Conservation (phyloP, 2,797 vertebrate genomes). For the Darevskia mixta region DNA sequence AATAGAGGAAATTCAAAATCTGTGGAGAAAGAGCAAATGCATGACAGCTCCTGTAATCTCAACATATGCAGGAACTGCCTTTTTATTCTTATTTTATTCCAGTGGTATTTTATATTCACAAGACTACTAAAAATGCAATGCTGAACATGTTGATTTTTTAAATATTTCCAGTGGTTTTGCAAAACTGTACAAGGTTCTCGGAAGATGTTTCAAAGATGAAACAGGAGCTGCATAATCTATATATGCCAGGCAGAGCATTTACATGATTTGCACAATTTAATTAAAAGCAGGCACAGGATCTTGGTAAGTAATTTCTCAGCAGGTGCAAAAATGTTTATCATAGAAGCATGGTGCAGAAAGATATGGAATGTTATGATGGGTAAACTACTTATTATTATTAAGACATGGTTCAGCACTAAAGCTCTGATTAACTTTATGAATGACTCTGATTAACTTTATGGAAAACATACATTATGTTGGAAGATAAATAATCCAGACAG, state of each 20-base stretch:
- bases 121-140: background rate
- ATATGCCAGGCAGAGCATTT: background rate
- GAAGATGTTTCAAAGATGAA: background rate
- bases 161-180: background rate
- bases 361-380: background rate
- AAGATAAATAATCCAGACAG: background rate
- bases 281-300: background rate
- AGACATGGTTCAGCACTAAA: background rate
- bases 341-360: background rate
- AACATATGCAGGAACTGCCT: background rate
- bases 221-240: background rate
- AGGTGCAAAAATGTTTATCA: background rate
- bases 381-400: background rate
- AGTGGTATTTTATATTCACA: background rate
- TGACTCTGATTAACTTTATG: background rate
- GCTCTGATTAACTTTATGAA: background rate
- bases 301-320: background rate
- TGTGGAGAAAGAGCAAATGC: background rate
- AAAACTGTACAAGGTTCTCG: background rate
- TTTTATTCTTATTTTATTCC: background rate
- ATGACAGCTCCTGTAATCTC: background rate
- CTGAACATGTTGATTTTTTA: background rate
- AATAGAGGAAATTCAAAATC: conserved; percentile 23
- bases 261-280: background rate
- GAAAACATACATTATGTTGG: background rate